Conservation (phyloP, 64 coral and sea anemone species). For the Astreopora myriophthalma region DNA sequence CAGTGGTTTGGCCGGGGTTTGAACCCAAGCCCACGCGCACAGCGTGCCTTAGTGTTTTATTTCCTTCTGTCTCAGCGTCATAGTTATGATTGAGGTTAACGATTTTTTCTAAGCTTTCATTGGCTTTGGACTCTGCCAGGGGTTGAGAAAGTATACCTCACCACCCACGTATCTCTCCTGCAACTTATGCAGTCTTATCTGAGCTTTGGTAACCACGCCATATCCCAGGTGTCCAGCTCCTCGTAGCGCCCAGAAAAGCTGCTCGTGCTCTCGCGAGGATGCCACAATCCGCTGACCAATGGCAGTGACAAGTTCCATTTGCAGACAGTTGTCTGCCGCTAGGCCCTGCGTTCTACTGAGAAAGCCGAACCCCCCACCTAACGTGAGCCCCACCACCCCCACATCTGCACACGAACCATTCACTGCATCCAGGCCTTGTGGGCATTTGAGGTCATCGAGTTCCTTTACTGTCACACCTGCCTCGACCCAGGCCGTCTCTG, state of each 20-base stretch:
- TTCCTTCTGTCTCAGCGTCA: too few relatives aligned
- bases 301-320: neutral
- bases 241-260: constrained; percentile 7
- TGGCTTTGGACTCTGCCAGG: too few relatives aligned
- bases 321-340: constrained; percentile 33
- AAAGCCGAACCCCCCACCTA: constrained; percentile 26
- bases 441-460: constrained; percentile 18
- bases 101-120: too few relatives aligned
- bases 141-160: neutral
- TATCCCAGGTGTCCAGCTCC: constrained; percentile 34
- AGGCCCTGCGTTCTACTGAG: constrained; percentile 10
- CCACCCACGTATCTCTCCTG: constrained; percentile 11
- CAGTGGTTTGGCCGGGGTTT: too few relatives aligned
- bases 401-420: neutral
- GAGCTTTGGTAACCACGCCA: constrained; percentile 18
- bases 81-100: too few relatives aligned
- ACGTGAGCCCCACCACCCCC: neutral
- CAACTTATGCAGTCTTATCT: neutral
- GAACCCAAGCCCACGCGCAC: too few relatives aligned
- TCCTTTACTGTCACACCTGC: constrained; percentile 27
- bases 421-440: constrained; percentile 3
- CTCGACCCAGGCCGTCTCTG: constrained; percentile 21
- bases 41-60: too few relatives aligned
- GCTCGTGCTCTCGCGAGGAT: neutral
- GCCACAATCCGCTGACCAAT: constrained; percentile 17